These are phyloP conservation scores for Zophobas morio DNA, from an alignment of 1,140 invertebrate genomes.

Conservation along the genomic window DNA sequence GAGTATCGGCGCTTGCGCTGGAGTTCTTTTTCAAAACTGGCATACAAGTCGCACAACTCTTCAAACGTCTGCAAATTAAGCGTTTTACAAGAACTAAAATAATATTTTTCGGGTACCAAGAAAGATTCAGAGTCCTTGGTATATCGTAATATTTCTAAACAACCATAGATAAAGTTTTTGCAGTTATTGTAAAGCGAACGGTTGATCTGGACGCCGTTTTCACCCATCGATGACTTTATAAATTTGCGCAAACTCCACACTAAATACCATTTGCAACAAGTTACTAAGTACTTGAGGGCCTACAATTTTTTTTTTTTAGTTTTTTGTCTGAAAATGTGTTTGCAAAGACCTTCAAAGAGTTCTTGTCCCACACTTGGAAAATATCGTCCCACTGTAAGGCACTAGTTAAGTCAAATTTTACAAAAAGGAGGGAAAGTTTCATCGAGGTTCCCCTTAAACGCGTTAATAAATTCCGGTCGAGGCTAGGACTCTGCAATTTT, in stretches of 20 bases:
- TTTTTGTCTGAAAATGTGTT: not conserved
- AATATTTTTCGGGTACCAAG: not conserved
- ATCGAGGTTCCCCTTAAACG: constrained; percentile 4
- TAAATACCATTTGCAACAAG: constrained; percentile 43
- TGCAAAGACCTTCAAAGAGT: constrained; percentile 16
- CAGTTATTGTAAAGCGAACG: constrained; percentile 19
- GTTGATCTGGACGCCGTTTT: not conserved
- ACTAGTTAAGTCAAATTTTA: constrained; percentile 37
- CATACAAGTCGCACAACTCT: constrained; percentile 37
- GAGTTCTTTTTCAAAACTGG: constrained; percentile 25
- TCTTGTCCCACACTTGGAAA: constrained; percentile 22
- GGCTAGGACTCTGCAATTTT: not conserved
- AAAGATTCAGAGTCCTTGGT: constrained; percentile 1
- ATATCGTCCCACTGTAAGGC: constrained; percentile 32
- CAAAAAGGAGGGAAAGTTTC: constrained; percentile 36
- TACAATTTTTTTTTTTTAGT: constrained; percentile 12
- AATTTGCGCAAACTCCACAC: constrained; percentile 45
- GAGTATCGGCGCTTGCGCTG: constrained; percentile 18
- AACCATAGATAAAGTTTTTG: constrained; percentile 38
- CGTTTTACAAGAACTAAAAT: not conserved
- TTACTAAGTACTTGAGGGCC: constrained; percentile 24
- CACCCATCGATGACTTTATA: not conserved
- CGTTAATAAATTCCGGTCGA: constrained; percentile 14
- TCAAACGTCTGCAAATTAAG: constrained; percentile 42
- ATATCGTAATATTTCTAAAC: constrained; percentile 44